phyloP scores from a whole-genome alignment of 2,797 vertebrate genomes.

The Halcyon leucocephala region DNA sequence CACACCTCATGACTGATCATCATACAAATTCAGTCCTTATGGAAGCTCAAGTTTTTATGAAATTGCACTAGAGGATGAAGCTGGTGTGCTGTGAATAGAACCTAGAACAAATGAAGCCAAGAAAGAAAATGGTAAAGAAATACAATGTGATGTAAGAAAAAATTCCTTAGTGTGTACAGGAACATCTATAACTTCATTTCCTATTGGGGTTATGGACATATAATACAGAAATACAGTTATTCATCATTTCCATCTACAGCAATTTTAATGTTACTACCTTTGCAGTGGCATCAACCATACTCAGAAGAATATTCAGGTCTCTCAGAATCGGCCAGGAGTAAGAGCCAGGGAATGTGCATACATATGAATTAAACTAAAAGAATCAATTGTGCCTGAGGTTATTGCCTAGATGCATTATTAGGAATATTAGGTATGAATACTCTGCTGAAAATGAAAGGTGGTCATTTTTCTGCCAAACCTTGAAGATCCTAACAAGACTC shows the following conservation, averaged over 20 bases:
- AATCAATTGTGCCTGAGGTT: neutral
- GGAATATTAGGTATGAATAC: neutral
- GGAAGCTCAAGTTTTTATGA: neutral
- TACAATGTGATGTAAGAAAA: neutral
- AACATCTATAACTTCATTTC: neutral
- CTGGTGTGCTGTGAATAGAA: neutral
- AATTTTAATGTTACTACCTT: neutral
- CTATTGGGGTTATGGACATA: neutral
- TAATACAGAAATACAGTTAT: neutral
- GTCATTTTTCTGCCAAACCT: neutral
- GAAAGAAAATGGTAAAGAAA: neutral
- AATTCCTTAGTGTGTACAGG: neutral
- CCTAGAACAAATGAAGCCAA: neutral
- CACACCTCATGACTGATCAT: neutral
- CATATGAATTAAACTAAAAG: neutral
- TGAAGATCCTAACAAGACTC: neutral
- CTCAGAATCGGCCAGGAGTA: neutral
- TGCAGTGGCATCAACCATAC: neutral
- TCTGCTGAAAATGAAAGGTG: neutral
- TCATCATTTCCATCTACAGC: neutral
- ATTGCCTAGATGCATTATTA: neutral
- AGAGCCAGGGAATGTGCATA: neutral
- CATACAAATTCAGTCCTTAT: neutral
- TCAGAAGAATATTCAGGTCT: neutral
- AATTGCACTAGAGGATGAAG: neutral